These are phyloP conservation scores for Aeoliscus strigatus DNA, from an alignment of 2,797 vertebrate genomes.

Conservation along the genomic window DNA sequence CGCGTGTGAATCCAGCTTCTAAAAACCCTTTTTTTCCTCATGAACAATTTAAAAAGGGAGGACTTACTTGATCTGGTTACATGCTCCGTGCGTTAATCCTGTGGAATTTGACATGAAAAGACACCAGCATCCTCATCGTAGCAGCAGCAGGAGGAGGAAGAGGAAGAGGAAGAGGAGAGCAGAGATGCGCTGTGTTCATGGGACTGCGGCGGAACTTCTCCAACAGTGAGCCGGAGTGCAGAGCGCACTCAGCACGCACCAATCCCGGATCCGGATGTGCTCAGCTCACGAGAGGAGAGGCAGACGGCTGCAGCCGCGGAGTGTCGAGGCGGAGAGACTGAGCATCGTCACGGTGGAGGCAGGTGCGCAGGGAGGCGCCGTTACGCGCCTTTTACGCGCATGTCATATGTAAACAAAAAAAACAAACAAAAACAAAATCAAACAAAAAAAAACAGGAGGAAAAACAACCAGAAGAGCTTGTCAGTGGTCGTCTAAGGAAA, in stretches of 20 bases:
- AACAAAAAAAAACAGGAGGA: no score
- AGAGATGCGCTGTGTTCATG: slow-evolving; percentile 16
- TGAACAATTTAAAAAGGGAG: no score
- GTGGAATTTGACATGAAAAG: slow-evolving; percentile 23
- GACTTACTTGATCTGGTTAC: slow-evolving; percentile 59
- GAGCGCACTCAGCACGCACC: slow-evolving; percentile 28
- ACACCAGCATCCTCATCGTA: slow-evolving; percentile 40
- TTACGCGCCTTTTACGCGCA: slow-evolving; percentile 50
- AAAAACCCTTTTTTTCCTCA: no score
- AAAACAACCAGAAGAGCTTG: no score
- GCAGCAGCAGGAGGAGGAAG: no score
- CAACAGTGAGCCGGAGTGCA: slow-evolving; percentile 42
- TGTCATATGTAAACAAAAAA: neutral
- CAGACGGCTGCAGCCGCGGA: slow-evolving; percentile 3
- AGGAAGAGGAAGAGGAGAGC: no score
- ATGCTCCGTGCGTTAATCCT: slow-evolving; percentile 43
- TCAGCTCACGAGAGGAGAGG: slow-evolving; percentile 27
- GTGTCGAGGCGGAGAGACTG: neutral
- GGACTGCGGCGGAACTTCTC: slow-evolving; percentile 55
- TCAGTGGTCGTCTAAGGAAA: no score
- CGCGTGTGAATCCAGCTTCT: no score
- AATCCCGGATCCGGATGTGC: slow-evolving; percentile 8
- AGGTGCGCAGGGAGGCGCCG: neutral
- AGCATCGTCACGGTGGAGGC: slow-evolving; percentile 15
- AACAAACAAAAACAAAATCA: no score